Evolutionary conservation across 2,888 invertebrate species (phyloP).

Genomic region (Pimpla rufipes): DNA sequence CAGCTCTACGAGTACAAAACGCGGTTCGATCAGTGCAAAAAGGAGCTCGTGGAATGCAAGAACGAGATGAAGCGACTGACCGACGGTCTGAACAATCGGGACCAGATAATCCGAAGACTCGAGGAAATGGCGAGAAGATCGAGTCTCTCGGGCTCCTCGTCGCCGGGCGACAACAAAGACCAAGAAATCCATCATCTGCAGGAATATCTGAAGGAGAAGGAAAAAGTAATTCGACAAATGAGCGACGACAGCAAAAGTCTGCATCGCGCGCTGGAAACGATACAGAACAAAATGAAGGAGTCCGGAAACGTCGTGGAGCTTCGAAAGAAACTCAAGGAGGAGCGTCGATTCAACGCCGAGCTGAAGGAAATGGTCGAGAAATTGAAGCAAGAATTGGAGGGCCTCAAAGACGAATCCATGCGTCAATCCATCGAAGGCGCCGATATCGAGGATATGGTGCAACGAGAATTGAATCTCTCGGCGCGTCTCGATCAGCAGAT

Average conservation of each 20-base stretch:
- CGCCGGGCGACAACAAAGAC: conserved; percentile 80
- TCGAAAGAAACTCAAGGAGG: conserved; percentile 87
- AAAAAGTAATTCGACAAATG: conserved; percentile 88
- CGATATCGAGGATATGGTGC: conserved; percentile 85
- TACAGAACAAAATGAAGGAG: conserved; percentile 87
- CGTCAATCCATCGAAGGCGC: conserved; percentile 75
- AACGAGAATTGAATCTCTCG: conserved; percentile 88
- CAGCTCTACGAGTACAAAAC: conserved; percentile 85
- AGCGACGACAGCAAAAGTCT: conserved; percentile 87
- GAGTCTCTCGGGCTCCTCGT: conserved; percentile 77
- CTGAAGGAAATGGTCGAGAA: conserved; percentile 82
- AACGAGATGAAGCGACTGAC: conserved; percentile 78
- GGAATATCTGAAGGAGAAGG: conserved; percentile 88
- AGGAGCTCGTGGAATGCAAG: conserved; percentile 75
- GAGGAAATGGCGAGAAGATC: conserved; percentile 81
- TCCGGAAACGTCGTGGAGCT: conserved; percentile 88
- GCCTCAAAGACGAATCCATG: conserved; percentile 70
- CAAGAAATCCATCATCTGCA: conserved; percentile 87
- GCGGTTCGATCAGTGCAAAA: conserved; percentile 82
- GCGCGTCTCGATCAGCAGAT: conserved; percentile 88
- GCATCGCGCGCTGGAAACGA: conserved; percentile 86
- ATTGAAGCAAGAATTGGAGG: conserved; percentile 79
- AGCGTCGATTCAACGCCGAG: conserved; percentile 85
- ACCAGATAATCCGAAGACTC: conserved; percentile 79
- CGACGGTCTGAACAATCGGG: conserved; percentile 80